These are phyloP conservation scores for Dryadula phaetusa DNA, from an alignment of 2,888 invertebrate species.

Conservation along the genomic window DNA sequence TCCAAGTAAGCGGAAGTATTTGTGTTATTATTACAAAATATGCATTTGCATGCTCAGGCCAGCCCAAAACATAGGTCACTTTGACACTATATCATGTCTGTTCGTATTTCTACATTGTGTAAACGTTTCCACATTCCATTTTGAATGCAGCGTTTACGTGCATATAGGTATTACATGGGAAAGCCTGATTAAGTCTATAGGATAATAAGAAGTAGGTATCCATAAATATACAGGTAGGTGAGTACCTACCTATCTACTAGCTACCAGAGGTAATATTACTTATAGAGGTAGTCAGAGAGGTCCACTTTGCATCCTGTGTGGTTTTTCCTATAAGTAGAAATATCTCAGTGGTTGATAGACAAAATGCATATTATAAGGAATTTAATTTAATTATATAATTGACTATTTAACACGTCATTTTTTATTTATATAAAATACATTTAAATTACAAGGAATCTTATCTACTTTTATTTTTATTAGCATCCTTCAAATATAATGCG, in stretches of 20 bases:
- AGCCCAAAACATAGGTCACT: conserved; percentile 29
- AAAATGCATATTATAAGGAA: conserved; percentile 4
- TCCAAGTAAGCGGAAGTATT: not conserved
- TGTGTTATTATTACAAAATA: conserved; percentile 1
- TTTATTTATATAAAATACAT: not conserved
- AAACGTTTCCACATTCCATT: conserved; percentile 32
- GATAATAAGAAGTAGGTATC: not conserved
- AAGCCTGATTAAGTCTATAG: not conserved
- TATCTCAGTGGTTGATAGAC: not conserved
- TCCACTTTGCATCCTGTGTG: too few relatives aligned
- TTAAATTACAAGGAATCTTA: not conserved
- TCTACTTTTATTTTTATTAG: not conserved
- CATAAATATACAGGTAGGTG: too few relatives aligned
- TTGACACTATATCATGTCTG: conserved; percentile 32
- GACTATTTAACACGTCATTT: not conserved
- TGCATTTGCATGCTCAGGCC: conserved; percentile 24
- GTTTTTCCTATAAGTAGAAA: too few relatives aligned
- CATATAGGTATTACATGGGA: too few relatives aligned
- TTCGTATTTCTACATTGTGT: conserved; percentile 37
- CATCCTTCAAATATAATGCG: not conserved
- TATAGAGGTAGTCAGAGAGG: too few relatives aligned
- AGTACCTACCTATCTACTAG: too few relatives aligned
- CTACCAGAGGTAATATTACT: too few relatives aligned
- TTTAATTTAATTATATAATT: not conserved
- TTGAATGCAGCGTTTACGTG: not conserved